phyloP scores from a whole-genome alignment of 1,140 invertebrate species.

The Diploscapter pachys region DNA sequence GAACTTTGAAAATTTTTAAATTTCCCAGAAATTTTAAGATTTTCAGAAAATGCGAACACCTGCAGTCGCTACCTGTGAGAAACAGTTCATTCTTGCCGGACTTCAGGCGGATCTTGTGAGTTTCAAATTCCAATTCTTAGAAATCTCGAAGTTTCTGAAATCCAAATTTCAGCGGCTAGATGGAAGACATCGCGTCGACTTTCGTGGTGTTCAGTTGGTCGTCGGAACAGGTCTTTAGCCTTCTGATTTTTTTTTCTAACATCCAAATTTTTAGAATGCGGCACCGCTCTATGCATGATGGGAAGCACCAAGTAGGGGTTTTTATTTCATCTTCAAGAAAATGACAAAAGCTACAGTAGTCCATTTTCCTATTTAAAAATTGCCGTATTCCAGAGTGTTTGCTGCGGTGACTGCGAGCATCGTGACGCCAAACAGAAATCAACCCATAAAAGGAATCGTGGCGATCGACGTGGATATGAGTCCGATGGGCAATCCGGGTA shows the following conservation, averaged over 20 bases:
- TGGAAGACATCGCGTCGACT: constrained; percentile 75
- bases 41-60: too few species aligned
- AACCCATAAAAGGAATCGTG: constrained; percentile 83
- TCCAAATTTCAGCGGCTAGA: constrained; percentile 72
- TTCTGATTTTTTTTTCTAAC: too few species aligned
- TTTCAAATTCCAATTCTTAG: constrained; percentile 1
- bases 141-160: constrained; percentile 5
- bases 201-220: constrained; percentile 71
- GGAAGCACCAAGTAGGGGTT: constrained; percentile 70
- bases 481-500: constrained; percentile 71
- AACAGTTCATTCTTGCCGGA: constrained; percentile 17
- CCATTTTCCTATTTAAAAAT: constrained; percentile 41
- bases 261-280: constrained; percentile 66
- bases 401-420: constrained; percentile 83
- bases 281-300: constrained; percentile 71
- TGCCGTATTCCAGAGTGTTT: constrained; percentile 67
- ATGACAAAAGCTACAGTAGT: not conserved
- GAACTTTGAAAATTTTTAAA: too few species aligned
- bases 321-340: too few species aligned
- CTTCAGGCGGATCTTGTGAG: constrained; percentile 20
- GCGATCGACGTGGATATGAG: constrained; percentile 81
- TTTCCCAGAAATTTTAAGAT: too few species aligned
- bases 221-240: constrained; percentile 67
- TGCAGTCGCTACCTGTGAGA: constrained; percentile 10
- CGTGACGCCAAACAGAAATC: constrained; percentile 73